These are phyloP conservation scores for Andrena bicolor DNA, from an alignment of 2,888 invertebrate genomes.

Conservation along the genomic window DNA sequence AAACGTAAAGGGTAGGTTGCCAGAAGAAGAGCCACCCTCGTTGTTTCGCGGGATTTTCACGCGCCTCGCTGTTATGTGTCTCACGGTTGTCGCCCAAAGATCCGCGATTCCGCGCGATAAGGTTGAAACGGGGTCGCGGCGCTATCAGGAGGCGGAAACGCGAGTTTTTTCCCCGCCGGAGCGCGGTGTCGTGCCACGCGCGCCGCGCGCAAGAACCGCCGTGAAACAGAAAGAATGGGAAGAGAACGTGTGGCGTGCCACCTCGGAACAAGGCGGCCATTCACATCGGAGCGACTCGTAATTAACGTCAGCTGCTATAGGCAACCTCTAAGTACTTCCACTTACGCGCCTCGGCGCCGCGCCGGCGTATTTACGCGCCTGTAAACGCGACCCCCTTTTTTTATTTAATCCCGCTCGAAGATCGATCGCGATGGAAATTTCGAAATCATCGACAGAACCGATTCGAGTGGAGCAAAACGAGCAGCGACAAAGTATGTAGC, in stretches of 20 bases:
- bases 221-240: constrained; percentile 61
- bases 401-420: neutral
- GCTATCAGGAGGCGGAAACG: constrained; percentile 52
- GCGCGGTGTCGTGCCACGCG: constrained; percentile 47
- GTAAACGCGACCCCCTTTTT: constrained; percentile 34
- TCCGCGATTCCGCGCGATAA: constrained; percentile 50
- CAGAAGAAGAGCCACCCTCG: neutral
- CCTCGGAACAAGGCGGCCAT: constrained; percentile 82
- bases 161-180: constrained; percentile 28
- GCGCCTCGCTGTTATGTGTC: neutral
- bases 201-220: constrained; percentile 28
- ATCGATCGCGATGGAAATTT: neutral
- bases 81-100: constrained; percentile 33
- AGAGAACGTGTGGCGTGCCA: constrained; percentile 74
- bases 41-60: neutral
- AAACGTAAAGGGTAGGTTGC: too few relatives aligned
- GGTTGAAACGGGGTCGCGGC: constrained; percentile 71
- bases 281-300: constrained; percentile 79
- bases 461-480: too few relatives aligned
- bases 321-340: constrained; percentile 75
- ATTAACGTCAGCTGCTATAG: constrained; percentile 82
- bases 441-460: neutral
- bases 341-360: constrained; percentile 77
- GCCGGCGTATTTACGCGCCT: constrained; percentile 39
- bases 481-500: too few relatives aligned